phyloP scores from a whole-genome alignment of 2,113 vertebrate species.

The Eublepharis macularius region DNA sequence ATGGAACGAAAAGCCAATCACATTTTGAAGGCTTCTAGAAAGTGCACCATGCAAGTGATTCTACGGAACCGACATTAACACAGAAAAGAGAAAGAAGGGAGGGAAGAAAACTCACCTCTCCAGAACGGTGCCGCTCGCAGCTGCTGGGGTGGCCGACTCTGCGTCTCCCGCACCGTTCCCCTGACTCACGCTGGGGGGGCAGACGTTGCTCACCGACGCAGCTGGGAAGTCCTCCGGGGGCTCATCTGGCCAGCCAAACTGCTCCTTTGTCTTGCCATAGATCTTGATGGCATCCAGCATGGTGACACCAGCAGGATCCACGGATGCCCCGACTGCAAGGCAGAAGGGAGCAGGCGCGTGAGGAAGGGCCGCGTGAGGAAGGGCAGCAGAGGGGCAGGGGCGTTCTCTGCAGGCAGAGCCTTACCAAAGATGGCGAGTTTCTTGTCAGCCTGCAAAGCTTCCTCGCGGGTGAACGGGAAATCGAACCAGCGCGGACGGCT shows the following conservation, averaged over 20 bases:
- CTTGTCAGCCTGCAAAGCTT: conserved; percentile 97
- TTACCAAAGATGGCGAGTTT: conserved; percentile 96
- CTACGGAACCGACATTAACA: neutral
- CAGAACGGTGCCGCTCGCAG: conserved; percentile 87
- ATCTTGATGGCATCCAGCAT: conserved; percentile 99
- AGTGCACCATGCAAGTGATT: neutral
- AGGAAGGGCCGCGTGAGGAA: too few species aligned
- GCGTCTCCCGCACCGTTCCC: conserved; percentile 86
- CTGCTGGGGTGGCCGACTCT: conserved; percentile 80
- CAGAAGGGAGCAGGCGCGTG: too few species aligned
- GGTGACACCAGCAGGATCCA: conserved; percentile 96
- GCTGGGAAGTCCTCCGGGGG: conserved; percentile 96
- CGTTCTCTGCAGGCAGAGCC: conserved; percentile 15
- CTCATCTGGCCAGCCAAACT: conserved; percentile 98
- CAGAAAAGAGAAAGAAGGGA: neutral
- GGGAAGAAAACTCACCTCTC: conserved; percentile 83
- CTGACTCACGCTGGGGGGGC: conserved; percentile 92
- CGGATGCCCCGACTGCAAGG: conserved; percentile 90
- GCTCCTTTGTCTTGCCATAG: conserved; percentile 99
- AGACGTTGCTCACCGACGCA: conserved; percentile 92
- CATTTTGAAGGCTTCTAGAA: neutral
- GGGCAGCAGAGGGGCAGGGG: neutral
- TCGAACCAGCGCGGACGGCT: conserved; percentile 98
- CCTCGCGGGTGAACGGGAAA: conserved; percentile 95
- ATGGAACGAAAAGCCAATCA: neutral